phyloP scores from a whole-genome alignment of 2,888 invertebrate species.

The Periphyllus acericola region DNA sequence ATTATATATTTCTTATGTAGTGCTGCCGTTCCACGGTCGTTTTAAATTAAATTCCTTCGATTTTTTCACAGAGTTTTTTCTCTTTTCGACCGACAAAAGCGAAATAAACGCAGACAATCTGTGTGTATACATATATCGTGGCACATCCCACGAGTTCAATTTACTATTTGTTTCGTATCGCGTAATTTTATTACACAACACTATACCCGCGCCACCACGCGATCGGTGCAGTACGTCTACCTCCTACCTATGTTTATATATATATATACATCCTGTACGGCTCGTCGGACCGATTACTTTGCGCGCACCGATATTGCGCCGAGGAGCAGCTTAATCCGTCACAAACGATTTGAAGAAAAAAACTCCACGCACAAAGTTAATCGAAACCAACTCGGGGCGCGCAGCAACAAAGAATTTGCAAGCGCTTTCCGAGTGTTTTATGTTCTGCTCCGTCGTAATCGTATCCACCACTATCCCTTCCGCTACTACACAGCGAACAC shows the following conservation, averaged over 20 bases:
- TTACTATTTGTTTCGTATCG: neutral
- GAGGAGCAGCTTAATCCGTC: constrained; percentile 16
- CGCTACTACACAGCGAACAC: neutral
- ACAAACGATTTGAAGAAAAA: constrained; percentile 11
- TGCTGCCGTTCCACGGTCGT: neutral
- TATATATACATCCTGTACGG: neutral
- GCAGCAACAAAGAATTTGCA: neutral
- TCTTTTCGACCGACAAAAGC: neutral
- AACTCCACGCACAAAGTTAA: constrained; percentile 20
- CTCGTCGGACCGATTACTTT: constrained; percentile 9
- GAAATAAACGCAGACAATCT: neutral
- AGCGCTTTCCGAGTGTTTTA: constrained; percentile 6
- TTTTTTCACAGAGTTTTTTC: neutral
- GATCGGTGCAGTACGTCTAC: neutral
- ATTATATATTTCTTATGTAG: neutral
- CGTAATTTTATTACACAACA: constrained; percentile 21
- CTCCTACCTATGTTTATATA: neutral
- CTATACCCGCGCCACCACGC: neutral
- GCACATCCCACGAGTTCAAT: neutral
- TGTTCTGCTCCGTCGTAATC: neutral
- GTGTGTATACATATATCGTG: neutral
- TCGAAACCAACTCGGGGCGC: constrained; percentile 11
- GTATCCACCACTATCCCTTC: neutral
- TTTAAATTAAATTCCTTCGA: constrained; percentile 36
- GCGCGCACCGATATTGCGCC: neutral